A percentile compares a stretch with the other conserved stretches of the same genome.
These are phyloP conservation scores for Spongilla lacustris DNA, from an alignment of 37 sponge, comb jelly and placozoan genomes.

Conservation along the genomic window DNA sequence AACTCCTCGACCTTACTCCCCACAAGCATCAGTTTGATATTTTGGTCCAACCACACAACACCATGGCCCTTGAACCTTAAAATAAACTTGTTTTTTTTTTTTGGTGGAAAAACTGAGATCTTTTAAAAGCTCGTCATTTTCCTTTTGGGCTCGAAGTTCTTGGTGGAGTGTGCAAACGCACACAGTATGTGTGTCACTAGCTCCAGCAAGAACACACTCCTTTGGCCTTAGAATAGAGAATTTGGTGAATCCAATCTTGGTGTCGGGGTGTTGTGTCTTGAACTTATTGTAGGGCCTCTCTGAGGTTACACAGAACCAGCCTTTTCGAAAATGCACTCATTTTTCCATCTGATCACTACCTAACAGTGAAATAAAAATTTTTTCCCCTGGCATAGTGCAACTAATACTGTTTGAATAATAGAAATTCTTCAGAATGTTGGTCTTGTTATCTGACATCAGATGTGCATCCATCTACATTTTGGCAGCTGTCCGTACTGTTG, in stretches of 20 bases:
- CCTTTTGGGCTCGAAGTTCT: too few relatives aligned
- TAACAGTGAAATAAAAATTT: conserved; percentile 20
- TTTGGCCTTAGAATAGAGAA: conserved; percentile 39
- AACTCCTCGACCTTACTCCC: background rate
- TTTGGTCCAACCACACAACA: too few relatives aligned
- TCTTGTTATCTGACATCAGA: too few relatives aligned
- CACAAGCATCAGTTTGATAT: conserved; percentile 28
- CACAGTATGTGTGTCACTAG: conserved; percentile 53
- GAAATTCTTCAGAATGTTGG: conserved; percentile 4
- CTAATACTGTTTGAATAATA: conserved; percentile 26
- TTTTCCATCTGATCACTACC: background rate
- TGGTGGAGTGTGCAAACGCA: conserved; percentile 52
- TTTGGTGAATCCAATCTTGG: conserved; percentile 41
- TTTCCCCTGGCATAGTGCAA: conserved; percentile 32
- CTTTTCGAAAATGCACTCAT: conserved; percentile 28
- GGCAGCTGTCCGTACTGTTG: too few relatives aligned
- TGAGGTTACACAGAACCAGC: conserved; percentile 25
- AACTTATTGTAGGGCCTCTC: conserved; percentile 12
- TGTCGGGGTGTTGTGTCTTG: conserved; percentile 10
- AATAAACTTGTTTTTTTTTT: too few relatives aligned
- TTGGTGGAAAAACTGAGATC: too few relatives aligned
- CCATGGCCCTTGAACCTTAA: too few relatives aligned
- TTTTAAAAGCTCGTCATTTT: too few relatives aligned
- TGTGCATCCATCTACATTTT: too few relatives aligned
- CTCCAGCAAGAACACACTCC: conserved; percentile 32